phyloP scores from a whole-genome alignment of 2,888 invertebrate species.

The Drosophila suboccidentalis region DNA sequence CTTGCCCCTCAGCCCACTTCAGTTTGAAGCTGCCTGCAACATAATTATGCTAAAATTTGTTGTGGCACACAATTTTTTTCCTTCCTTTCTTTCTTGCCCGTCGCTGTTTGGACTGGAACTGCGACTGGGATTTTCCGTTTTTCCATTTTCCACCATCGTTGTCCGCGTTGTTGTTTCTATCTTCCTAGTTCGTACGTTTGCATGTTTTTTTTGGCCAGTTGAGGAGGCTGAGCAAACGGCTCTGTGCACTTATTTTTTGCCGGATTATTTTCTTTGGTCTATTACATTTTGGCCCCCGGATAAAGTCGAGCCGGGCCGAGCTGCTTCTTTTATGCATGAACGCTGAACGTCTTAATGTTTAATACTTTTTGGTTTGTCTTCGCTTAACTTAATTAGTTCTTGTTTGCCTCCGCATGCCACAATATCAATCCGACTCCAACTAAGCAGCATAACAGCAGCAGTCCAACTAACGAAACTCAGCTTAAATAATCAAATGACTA shows the following conservation, averaged over 20 bases:
- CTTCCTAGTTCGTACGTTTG: slow-evolving; percentile 35
- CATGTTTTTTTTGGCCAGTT: slow-evolving; percentile 57
- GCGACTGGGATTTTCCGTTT: slow-evolving; percentile 47
- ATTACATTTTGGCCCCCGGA: slow-evolving; percentile 59
- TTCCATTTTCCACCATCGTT: slow-evolving; percentile 6
- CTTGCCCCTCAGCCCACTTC: slow-evolving; percentile 1
- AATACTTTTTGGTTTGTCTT: slow-evolving; percentile 66
- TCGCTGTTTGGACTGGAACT: slow-evolving; percentile 47
- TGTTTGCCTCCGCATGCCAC: slow-evolving; percentile 55
- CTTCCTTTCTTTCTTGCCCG: slow-evolving; percentile 10
- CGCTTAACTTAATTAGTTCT: slow-evolving; percentile 75
- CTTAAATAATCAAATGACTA: slow-evolving; percentile 15
- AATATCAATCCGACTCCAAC: background rate
- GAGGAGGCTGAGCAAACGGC: slow-evolving; percentile 22
- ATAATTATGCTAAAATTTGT: slow-evolving; percentile 80
- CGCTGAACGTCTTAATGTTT: slow-evolving; percentile 64
- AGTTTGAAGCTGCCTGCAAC: slow-evolving; percentile 53
- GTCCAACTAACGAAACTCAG: slow-evolving; percentile 36
- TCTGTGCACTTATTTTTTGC: slow-evolving; percentile 24
- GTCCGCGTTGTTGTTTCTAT: slow-evolving; percentile 2
- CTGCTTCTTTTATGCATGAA: slow-evolving; percentile 68
- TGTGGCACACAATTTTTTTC: slow-evolving; percentile 66
- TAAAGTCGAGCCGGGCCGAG: slow-evolving; percentile 25
- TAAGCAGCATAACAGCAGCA: slow-evolving; percentile 7
- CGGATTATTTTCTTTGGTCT: slow-evolving; percentile 72